Evolutionary conservation across 1,140 invertebrate species (phyloP).

Genomic region (Rhopalosiphum padi): DNA sequence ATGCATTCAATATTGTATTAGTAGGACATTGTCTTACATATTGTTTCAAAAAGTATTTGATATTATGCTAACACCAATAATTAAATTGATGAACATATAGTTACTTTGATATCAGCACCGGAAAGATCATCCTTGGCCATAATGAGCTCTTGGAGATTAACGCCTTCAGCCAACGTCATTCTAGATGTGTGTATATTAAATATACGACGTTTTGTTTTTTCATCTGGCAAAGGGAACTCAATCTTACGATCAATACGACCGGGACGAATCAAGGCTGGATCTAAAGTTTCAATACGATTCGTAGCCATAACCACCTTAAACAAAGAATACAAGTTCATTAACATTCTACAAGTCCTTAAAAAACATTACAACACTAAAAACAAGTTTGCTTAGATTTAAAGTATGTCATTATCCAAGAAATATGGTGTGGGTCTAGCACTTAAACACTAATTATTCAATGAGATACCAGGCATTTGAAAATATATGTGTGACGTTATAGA

Average conservation of each 20-base stretch:
- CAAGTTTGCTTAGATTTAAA: too few species aligned
- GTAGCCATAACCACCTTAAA: slow-evolving; percentile 97
- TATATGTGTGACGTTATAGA: too few species aligned
- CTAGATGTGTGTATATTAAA: slow-evolving; percentile 98
- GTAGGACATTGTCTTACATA: background rate
- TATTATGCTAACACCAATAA: background rate
- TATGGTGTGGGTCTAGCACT: too few species aligned
- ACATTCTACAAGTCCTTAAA: background rate
- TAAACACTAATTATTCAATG: too few species aligned
- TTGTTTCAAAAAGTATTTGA: background rate
- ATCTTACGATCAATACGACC: slow-evolving; percentile 99
- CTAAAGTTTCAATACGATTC: slow-evolving; percentile 98
- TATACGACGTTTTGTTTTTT: slow-evolving; percentile 97
- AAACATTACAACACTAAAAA: too few species aligned
- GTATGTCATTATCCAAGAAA: too few species aligned
- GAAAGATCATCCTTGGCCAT: slow-evolving; percentile 99
- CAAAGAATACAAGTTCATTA: background rate
- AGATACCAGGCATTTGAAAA: too few species aligned
- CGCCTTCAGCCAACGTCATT: slow-evolving; percentile 97
- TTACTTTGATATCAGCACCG: slow-evolving; percentile 89
- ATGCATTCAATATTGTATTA: background rate
- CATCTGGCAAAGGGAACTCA: slow-evolving; percentile 98
- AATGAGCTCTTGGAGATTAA: slow-evolving; percentile 97
- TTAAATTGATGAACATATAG: slow-evolving; percentile 5
- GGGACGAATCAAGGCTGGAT: slow-evolving; percentile 97